Evolutionary conservation across 2,888 invertebrate genomes (phyloP), one percentile per base, ranked within the genome.

Genomic region (Palloptera scutellata): DNA sequence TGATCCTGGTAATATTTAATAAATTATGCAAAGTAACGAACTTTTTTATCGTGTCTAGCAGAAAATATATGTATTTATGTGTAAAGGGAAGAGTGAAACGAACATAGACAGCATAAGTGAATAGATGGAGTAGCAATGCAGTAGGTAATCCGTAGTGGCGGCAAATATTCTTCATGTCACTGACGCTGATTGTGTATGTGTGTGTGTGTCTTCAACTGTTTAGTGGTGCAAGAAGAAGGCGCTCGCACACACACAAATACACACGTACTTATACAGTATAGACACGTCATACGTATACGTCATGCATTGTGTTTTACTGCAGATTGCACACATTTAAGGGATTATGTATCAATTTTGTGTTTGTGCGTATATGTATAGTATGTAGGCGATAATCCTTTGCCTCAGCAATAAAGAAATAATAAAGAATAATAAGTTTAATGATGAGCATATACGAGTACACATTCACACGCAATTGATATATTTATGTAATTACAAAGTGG

Each of bases 21-120:
- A 70, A 64, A 70, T 69, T 70, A 70, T 69, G 75, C 73, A 67
- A 75, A 73, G 74, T 74, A 75, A 72, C 74, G 70, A 75, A 75
- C 73, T 74, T 61, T 61, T 61, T n/a, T 40, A 42, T 11, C 13
- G 41, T 43, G 30, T 43, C 17, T 45, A 30, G 30, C 30, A 30
- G 6, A 30, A 30, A 30, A 30, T 30, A 30, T 30, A 30, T 30
- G 6, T 4, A 6, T 30, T 4, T 30, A 6, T 30, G 30, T 30
- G 30, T 30, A 30, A 30, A 6, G 30, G 30, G 6, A 30, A 30
- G 30, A 30, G 30, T 30, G 30, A 30, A 30, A 30, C 3, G 30
- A 30, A 6, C 30, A 30, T 30, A 30, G 30, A 30, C 30, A 30
- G 30, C 30, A 30, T 30, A 30, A 30, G 30, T 30, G 30, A 30